Percentiles rank a stretch among this genome's conserved stretches.
Conservation (phyloP, 2,113 vertebrate genomes). For the Ahaetulla prasina region DNA sequence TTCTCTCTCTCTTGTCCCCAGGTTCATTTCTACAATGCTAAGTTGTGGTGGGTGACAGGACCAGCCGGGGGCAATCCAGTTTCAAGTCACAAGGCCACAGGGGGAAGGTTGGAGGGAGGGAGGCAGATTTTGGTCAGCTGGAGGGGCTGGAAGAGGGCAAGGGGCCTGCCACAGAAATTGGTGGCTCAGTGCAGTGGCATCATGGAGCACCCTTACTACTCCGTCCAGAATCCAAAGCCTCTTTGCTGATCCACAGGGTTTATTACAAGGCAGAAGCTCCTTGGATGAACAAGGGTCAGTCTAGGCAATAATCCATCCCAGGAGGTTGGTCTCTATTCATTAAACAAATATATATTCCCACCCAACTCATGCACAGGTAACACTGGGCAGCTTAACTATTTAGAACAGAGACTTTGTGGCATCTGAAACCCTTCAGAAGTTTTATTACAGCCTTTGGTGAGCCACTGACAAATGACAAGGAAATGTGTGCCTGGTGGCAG, state of each 20-base stretch:
- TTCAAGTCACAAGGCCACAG: neutral
- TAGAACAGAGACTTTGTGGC: neutral
- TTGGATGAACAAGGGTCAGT: neutral
- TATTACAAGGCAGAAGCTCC: neutral
- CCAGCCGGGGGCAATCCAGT: neutral
- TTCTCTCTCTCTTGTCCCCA: neutral
- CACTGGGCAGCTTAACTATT: neutral
- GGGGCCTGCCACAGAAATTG: neutral
- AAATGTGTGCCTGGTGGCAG: neutral
- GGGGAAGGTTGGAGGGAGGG: neutral
- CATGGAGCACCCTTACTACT: too few relatives aligned
- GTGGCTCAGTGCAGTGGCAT: neutral
- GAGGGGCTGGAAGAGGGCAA: neutral
- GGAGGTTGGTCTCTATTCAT: neutral
- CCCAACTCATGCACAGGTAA: neutral
- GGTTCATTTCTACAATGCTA: neutral
- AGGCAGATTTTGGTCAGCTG: neutral
- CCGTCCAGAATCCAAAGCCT: neutral
- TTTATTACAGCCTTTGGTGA: neutral
- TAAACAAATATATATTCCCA: neutral
- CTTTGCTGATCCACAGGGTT: neutral
- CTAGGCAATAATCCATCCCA: neutral
- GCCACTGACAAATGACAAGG: neutral
- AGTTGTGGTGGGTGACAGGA: neutral
- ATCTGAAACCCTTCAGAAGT: neutral